Percentiles rank a stretch among this genome's conserved stretches.
Conservation (phyloP, 2,113 vertebrate genomes). For the Phalacrocorax pelagicus region DNA sequence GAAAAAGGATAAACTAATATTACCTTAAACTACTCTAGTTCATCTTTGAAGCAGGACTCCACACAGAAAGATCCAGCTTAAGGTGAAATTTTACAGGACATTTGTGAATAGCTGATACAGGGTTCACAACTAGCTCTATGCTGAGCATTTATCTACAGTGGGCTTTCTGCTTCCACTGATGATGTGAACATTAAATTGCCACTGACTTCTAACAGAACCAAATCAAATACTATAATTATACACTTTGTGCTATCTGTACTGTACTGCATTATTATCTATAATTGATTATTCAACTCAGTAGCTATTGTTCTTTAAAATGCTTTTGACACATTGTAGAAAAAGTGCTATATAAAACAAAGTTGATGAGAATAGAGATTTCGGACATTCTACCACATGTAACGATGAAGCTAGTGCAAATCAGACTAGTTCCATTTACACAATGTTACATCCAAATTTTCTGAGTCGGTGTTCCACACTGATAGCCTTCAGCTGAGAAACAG, state of each 20-base stretch:
- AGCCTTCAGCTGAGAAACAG: not conserved
- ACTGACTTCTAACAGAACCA: constrained; percentile 58
- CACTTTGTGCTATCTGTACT: constrained; percentile 50
- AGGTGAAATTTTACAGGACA: not conserved
- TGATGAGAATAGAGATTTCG: constrained; percentile 51
- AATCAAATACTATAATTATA: constrained; percentile 68
- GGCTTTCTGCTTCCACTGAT: constrained; percentile 19
- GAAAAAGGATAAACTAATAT: not conserved
- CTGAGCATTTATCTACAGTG: not conserved
- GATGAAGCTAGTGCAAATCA: constrained; percentile 6
- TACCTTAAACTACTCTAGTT: not conserved
- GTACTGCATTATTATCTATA: constrained; percentile 62
- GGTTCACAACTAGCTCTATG: not conserved
- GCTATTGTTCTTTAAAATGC: constrained; percentile 56
- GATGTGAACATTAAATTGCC: constrained; percentile 57
- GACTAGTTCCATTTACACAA: not conserved
- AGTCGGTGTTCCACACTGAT: not conserved
- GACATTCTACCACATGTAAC: constrained; percentile 21
- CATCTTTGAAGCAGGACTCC: not conserved
- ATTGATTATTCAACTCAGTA: constrained; percentile 55
- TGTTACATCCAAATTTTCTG: not conserved
- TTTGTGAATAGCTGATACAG: not conserved
- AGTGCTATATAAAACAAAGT: constrained; percentile 36
- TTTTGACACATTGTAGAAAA: constrained; percentile 34
- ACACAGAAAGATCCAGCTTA: not conserved